These are phyloP conservation scores for Sebastes elongatus DNA, from an alignment of 2,797 vertebrate species.

Conservation along the genomic window DNA sequence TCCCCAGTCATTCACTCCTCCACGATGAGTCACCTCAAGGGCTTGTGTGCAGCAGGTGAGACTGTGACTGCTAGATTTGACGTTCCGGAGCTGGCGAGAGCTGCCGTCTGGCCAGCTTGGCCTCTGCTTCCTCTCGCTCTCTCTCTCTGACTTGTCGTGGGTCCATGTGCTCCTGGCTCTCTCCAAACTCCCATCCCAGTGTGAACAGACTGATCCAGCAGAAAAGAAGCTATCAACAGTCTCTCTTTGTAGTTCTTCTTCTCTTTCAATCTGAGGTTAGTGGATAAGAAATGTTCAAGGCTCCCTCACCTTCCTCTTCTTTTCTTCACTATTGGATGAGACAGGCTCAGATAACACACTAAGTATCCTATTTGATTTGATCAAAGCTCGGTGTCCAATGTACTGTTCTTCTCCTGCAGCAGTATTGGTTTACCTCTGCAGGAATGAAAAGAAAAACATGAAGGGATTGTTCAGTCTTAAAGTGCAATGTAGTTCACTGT, in stretches of 20 bases:
- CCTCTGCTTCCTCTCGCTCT: conserved; percentile 6
- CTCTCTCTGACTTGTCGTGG: background rate
- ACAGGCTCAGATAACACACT: conserved; percentile 8
- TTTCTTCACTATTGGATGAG: conserved; percentile 12
- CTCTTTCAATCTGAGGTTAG: background rate
- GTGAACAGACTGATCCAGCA: conserved; percentile 24
- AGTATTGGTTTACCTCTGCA: conserved; percentile 38
- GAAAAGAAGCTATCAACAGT: background rate
- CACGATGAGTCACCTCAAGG: conserved; percentile 23
- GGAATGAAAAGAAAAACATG: conserved; percentile 67
- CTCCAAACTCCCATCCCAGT: background rate
- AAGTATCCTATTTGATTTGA: conserved; percentile 38
- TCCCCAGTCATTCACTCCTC: conserved; percentile 7
- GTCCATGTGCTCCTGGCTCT: conserved; percentile 1
- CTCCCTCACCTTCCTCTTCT: background rate
- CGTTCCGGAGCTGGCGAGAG: conserved; percentile 8
- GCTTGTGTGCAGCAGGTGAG: conserved; percentile 53
- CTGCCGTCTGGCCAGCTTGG: conserved; percentile 12
- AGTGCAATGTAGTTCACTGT: conserved; percentile 15
- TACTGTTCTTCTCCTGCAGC: conserved; percentile 24
- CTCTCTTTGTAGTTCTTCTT: background rate
- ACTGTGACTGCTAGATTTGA: conserved; percentile 38
- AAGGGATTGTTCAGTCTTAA: conserved; percentile 38
- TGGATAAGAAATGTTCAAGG: background rate
- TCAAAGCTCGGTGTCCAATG: conserved; percentile 38